Percentiles rank a stretch among this genome's conserved stretches.
Conservation (phyloP, 1,140 invertebrate species). For the Lepidostoma basale region DNA sequence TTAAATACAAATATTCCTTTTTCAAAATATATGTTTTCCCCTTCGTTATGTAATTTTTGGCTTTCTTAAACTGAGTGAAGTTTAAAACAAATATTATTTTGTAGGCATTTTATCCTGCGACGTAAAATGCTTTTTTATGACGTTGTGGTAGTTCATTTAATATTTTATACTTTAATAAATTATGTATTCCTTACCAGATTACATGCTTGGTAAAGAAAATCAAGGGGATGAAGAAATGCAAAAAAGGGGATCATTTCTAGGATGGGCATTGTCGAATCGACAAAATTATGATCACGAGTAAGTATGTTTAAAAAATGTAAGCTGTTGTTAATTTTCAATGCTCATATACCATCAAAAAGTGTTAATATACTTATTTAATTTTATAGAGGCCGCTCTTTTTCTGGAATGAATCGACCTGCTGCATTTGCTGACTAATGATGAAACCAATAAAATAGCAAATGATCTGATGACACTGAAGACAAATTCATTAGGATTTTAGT, state of each 20-base stretch:
- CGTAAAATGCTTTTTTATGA: too few species aligned
- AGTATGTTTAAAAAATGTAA: background rate
- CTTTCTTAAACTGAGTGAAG: too few species aligned
- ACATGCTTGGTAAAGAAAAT: constrained; percentile 40
- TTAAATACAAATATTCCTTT: too few species aligned
- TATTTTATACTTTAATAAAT: background rate
- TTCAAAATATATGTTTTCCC: too few species aligned
- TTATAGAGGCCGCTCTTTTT: constrained; percentile 1
- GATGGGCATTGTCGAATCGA: constrained; percentile 30
- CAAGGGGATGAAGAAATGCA: constrained; percentile 25
- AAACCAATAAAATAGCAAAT: too few species aligned
- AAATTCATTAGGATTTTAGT: too few species aligned
- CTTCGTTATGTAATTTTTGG: too few species aligned
- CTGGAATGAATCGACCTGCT: background rate
- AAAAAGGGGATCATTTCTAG: constrained; percentile 29
- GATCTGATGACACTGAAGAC: too few species aligned
- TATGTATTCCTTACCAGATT: constrained; percentile 31
- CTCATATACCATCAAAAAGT: too few species aligned
- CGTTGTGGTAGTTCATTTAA: too few species aligned
- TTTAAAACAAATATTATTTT: too few species aligned
- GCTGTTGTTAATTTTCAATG: background rate
- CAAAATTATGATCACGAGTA: constrained; percentile 33
- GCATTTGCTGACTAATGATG: background rate
- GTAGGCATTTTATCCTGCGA: too few species aligned
- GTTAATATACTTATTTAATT: background rate